Conservation (phyloP, 2,797 vertebrate species). For the Hoplostethus atlanticus region DNA sequence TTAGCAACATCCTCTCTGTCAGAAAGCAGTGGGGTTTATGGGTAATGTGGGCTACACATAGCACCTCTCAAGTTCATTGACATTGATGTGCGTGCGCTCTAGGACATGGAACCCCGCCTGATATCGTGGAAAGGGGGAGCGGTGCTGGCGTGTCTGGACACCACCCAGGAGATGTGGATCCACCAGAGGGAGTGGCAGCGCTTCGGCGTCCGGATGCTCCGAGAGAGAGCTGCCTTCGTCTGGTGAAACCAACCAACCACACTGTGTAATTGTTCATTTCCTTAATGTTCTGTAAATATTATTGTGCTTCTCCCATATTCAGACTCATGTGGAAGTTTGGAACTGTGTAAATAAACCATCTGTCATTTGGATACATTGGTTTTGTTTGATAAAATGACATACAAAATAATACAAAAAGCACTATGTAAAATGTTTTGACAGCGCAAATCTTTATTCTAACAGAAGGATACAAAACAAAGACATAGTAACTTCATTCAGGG, state of each 20-base stretch:
- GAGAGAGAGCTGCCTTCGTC: conserved; percentile 95
- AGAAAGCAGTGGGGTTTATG: too few species aligned
- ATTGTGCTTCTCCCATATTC: not conserved
- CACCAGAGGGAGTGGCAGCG: conserved; percentile 96
- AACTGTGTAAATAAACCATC: conserved; percentile 44
- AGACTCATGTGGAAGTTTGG: not conserved
- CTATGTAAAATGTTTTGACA: conserved; percentile 16
- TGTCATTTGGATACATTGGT: not conserved
- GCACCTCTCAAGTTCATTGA: not conserved
- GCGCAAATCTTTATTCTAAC: conserved; percentile 58
- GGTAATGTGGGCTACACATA: not conserved
- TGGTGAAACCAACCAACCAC: conserved; percentile 69
- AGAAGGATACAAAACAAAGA: conserved; percentile 54
- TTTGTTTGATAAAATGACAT: too few species aligned
- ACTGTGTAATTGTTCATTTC: not conserved
- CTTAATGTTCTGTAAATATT: conserved; percentile 34
- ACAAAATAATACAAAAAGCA: too few species aligned
- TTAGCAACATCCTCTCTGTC: too few species aligned
- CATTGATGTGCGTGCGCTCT: conserved; percentile 3
- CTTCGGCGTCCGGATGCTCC: conserved; percentile 95
- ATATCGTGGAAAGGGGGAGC: conserved; percentile 98
- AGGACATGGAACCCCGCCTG: conserved; percentile 97
- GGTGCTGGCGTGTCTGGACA: conserved; percentile 95
- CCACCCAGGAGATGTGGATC: conserved; percentile 98
- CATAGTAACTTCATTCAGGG: conserved; percentile 3